Conservation (phyloP, 2,113 vertebrate species). For the Maccullochella peelii region DNA sequence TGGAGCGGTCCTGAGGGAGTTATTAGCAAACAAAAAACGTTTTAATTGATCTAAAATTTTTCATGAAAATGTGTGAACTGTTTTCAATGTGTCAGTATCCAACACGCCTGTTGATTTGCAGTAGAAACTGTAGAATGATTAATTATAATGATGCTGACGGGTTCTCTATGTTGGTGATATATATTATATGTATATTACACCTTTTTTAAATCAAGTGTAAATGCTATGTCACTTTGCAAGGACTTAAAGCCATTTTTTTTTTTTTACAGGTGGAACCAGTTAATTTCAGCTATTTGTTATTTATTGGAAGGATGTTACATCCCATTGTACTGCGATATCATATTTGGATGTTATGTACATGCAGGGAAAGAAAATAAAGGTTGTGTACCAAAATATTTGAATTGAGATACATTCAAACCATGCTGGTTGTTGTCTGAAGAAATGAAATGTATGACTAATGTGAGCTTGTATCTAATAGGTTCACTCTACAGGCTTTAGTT, state of each 20-base stretch:
- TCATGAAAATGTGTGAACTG: not conserved
- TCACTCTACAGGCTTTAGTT: slow-evolving; percentile 3
- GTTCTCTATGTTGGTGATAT: not conserved
- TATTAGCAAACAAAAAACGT: not conserved
- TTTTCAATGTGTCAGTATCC: not conserved
- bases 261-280: not conserved
- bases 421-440: not conserved
- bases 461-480: not conserved
- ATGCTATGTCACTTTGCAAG: not conserved
- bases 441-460: not conserved
- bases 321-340: not conserved
- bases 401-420: not conserved
- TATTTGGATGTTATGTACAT: not conserved
- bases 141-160: not conserved
- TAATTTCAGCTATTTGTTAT: not conserved
- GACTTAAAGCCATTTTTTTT: not conserved
- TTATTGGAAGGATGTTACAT: not conserved
- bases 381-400: not conserved
- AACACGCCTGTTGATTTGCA: not conserved
- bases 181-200: too few species aligned
- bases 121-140: not conserved
- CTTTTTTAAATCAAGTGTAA: not conserved
- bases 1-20: not conserved
- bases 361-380: not conserved
- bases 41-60: not conserved